A percentile compares a stretch with the other conserved stretches of the same genome.
Conservation (phyloP, 1,140 invertebrate species). For the Bombus terrestris region DNA sequence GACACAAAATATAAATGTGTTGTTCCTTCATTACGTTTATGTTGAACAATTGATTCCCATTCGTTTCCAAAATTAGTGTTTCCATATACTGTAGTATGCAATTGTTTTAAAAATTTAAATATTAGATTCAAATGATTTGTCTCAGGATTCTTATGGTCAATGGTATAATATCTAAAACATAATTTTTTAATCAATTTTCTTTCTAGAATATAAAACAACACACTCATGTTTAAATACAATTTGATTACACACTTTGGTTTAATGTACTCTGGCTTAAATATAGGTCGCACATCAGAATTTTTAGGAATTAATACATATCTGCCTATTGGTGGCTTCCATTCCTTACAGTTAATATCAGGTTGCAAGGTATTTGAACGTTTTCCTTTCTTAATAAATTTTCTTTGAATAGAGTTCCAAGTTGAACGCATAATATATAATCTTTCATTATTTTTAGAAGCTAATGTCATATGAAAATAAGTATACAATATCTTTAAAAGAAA, state of each 20-base stretch:
- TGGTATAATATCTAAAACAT: not conserved
- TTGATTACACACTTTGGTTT: not conserved
- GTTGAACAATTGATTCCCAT: constrained; percentile 12
- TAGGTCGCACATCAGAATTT: not conserved
- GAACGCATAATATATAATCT: constrained; percentile 29
- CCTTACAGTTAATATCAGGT: not conserved
- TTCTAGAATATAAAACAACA: not conserved
- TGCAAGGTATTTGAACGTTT: constrained; percentile 13
- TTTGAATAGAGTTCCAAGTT: not conserved
- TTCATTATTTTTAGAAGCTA: constrained; percentile 16
- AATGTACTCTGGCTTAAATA: constrained; percentile 8
- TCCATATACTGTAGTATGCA: constrained; percentile 31
- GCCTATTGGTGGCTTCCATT: constrained; percentile 16
- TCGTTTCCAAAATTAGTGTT: not conserved
- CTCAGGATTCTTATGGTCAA: not conserved
- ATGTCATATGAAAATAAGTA: constrained; percentile 20
- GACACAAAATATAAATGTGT: not conserved
- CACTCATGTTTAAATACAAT: not conserved
- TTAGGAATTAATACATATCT: constrained; percentile 17
- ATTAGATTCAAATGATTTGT: not conserved
- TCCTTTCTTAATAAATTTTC: not conserved
- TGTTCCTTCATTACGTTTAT: not conserved
- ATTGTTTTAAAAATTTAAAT: constrained; percentile 31
- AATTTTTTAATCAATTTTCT: not conserved
- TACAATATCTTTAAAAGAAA: constrained; percentile 23